Evolutionary conservation across 2,888 invertebrate genomes (phyloP).

Genomic region (Chrysolina haemoptera): DNA sequence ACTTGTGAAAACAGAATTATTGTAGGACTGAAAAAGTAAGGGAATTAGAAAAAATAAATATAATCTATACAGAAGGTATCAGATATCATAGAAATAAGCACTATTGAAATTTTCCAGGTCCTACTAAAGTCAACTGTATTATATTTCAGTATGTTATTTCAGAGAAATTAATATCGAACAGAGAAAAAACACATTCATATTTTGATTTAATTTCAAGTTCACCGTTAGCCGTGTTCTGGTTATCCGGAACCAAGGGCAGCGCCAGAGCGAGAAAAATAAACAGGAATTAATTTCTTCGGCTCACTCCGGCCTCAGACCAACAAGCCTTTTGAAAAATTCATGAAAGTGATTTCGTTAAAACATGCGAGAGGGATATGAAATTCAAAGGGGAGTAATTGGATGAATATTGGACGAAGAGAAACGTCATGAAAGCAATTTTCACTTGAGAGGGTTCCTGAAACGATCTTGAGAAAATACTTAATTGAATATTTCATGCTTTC

Average conservation of each 20-base stretch:
- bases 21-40: no score
- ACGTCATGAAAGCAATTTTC: conserved; percentile 11
- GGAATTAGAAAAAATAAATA: no score
- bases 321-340: conserved; percentile 14
- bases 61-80: no score
- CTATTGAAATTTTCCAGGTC: no score
- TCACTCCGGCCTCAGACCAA: not conserved
- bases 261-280: not conserved
- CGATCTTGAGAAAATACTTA: not conserved
- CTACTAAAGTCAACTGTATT: no score
- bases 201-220: not conserved
- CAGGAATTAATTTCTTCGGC: not conserved
- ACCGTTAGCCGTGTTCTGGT: not conserved
- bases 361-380: not conserved
- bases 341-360: conserved; percentile 14
- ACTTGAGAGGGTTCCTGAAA: not conserved
- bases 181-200: no score
- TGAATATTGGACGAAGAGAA: conserved; percentile 11
- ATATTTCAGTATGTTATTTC: no score
- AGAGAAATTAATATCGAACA: no score
- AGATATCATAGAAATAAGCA: no score
- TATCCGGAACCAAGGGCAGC: not conserved
- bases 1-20: no score
- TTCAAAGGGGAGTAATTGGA: not conserved
- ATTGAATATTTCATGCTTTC: not conserved